phyloP scores from a whole-genome alignment of 2,113 vertebrate species.

The Epinephelus fuscoguttatus region DNA sequence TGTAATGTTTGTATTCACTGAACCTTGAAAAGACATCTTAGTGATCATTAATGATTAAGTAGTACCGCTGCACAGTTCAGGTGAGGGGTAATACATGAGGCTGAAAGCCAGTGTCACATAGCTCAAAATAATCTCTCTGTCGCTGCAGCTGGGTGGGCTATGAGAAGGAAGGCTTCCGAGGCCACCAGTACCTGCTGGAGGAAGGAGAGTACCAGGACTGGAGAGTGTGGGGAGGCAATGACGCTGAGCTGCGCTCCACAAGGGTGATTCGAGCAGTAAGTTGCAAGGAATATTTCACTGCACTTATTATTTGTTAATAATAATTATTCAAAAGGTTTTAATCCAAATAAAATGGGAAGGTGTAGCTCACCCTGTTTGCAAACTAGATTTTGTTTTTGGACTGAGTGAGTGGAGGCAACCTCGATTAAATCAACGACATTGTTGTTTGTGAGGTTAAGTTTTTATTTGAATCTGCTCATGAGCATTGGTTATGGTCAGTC shows the following conservation, averaged over 20 bases:
- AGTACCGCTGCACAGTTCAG: background rate
- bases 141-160: conserved; percentile 93
- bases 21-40: background rate
- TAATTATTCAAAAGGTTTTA: background rate
- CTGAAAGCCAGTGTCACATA: background rate
- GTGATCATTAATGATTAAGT: background rate
- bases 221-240: conserved; percentile 92
- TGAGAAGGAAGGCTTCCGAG: conserved; percentile 94
- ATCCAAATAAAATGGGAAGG: background rate
- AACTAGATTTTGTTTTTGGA: background rate
- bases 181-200: conserved; percentile 96
- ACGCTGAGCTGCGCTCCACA: conserved; percentile 88
- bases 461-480: background rate
- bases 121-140: conserved; percentile 9
- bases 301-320: background rate
- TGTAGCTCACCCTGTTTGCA: background rate
- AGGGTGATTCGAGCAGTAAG: conserved; percentile 93
- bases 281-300: background rate
- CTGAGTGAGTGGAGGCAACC: background rate
- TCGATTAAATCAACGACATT: background rate
- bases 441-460: background rate
- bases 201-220: conserved; percentile 96
- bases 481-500: background rate
- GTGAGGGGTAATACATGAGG: background rate
- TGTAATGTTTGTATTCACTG: background rate